Evolutionary conservation across 2,888 invertebrate species (phyloP), one percentile per base, ranked within the genome.

Genomic region (Eupithecia insigniata): DNA sequence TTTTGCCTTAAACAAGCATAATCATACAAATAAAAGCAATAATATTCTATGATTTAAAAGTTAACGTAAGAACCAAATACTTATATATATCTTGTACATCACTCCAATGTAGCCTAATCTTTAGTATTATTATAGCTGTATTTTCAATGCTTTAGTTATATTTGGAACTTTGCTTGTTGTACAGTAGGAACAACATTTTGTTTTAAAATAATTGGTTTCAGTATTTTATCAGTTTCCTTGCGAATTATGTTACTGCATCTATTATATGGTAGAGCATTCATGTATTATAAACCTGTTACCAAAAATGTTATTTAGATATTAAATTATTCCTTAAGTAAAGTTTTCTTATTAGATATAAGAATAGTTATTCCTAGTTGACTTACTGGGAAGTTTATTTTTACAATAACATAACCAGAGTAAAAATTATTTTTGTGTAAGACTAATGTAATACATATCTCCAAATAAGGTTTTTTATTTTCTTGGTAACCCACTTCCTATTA

Each of bases 351-450:
- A 79, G 58, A 71, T 76, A 76, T 92, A 92, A 93, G 92, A 85
- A 92, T 92, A 92, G 91, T 91, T 92, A 92, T 92, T 92, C 92
- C 89, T 83, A 78, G 90, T 85, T 74, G 76, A 84, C 78, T 74
- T 81, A 82, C 89, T 87, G 86, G 92, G 92, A 91, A 91, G 84
- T 92, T 93, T 93, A 93, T 94, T 94, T 94, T 94, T 93, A 91
- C 92, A 92, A 88, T 85, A 86, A 26, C 36, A 65, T 66, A 68
- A 89, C 85, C 85, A 90, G 87, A 89, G 85, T 88, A 89, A 90
- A 90, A 88, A 89, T 91, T 93, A 93, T 93, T 93, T 92, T 93
- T 92, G 87, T 92, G 91, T 92, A 91, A 92, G 90, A 93, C 90
- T 91, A 92, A 91, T 91, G 89, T 88, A 93, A 93, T 92, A 94